These are phyloP conservation scores for Philopedon plagiatum DNA, from an alignment of 2,888 invertebrate species.

Conservation along the genomic window DNA sequence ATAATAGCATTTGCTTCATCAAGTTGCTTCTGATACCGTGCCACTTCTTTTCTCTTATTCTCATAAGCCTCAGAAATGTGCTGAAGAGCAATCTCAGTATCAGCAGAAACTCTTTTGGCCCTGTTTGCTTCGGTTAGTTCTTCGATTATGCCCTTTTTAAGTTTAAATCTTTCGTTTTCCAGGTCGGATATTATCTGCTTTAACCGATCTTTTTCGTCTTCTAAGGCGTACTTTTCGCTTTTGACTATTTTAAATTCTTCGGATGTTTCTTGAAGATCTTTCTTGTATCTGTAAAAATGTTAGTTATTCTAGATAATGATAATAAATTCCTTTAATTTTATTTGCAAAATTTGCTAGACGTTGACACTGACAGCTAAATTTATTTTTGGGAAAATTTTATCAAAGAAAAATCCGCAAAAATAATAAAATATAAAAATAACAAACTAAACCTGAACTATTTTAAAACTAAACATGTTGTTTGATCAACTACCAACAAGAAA, in stretches of 20 bases:
- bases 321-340: too few relatives aligned
- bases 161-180: constrained; percentile 55
- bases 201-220: constrained; percentile 55
- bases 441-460: too few relatives aligned
- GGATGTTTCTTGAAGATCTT: constrained; percentile 48
- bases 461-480: too few relatives aligned
- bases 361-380: too few relatives aligned
- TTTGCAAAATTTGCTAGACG: too few relatives aligned
- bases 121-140: constrained; percentile 58
- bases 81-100: constrained; percentile 40
- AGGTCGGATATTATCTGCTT: constrained; percentile 53
- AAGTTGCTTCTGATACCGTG: constrained; percentile 52
- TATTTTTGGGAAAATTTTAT: too few relatives aligned
- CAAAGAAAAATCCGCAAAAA: too few relatives aligned
- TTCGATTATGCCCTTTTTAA: constrained; percentile 58
- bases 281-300: constrained; percentile 46
- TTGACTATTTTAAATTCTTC: constrained; percentile 50
- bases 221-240: constrained; percentile 51
- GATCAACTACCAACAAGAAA: too few relatives aligned
- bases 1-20: constrained; percentile 56
- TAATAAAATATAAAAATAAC: too few relatives aligned
- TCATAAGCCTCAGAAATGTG: constrained; percentile 58
- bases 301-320: background rate
- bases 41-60: constrained; percentile 54
- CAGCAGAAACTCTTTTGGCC: constrained; percentile 55